These are phyloP conservation scores for Imbricaverruca yamaguchii DNA, from an alignment of 2,888 invertebrate genomes.

Conservation along the genomic window DNA sequence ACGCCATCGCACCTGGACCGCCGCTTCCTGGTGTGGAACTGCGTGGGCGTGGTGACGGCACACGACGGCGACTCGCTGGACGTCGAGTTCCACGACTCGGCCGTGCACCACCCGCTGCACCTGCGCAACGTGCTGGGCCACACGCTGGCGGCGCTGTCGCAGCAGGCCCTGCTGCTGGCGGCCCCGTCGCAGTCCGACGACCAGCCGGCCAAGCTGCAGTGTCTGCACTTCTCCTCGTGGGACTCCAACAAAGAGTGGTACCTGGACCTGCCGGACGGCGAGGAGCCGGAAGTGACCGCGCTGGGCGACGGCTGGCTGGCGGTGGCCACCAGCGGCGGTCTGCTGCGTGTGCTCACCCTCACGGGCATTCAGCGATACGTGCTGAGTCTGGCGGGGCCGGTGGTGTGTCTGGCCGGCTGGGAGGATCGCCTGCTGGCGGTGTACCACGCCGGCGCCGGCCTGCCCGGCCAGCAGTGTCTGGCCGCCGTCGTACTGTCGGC, in stretches of 20 bases:
- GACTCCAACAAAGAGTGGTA: constrained; percentile 76
- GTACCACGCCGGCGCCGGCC: constrained; percentile 53
- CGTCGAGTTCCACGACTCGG: constrained; percentile 89
- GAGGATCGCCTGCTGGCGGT: constrained; percentile 56
- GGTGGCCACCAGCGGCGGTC: constrained; percentile 63
- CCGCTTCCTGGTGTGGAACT: constrained; percentile 83
- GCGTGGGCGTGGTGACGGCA: constrained; percentile 79
- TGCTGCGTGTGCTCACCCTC: constrained; percentile 72
- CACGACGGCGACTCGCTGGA: constrained; percentile 80
- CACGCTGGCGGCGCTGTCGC: constrained; percentile 77
- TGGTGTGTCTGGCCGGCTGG: constrained; percentile 59
- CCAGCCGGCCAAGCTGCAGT: constrained; percentile 52
- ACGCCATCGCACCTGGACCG: constrained; percentile 75
- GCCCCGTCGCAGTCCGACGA: constrained; percentile 48
- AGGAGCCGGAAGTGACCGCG: constrained; percentile 61
- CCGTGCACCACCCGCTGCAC: constrained; percentile 80
- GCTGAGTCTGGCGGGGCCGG: constrained; percentile 62
- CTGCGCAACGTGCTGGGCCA: constrained; percentile 77
- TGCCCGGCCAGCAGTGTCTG: constrained; percentile 31
- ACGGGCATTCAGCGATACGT: constrained; percentile 80
- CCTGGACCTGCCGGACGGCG: constrained; percentile 63
- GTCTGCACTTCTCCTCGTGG: constrained; percentile 61
- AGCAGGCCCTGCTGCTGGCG: constrained; percentile 69
- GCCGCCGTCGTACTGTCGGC: constrained; percentile 27
- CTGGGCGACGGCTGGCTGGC: constrained; percentile 68